Evolutionary conservation across 2,113 vertebrate species (phyloP), one percentile per base, ranked within the genome.

Genomic region (Hassar affinis): DNA sequence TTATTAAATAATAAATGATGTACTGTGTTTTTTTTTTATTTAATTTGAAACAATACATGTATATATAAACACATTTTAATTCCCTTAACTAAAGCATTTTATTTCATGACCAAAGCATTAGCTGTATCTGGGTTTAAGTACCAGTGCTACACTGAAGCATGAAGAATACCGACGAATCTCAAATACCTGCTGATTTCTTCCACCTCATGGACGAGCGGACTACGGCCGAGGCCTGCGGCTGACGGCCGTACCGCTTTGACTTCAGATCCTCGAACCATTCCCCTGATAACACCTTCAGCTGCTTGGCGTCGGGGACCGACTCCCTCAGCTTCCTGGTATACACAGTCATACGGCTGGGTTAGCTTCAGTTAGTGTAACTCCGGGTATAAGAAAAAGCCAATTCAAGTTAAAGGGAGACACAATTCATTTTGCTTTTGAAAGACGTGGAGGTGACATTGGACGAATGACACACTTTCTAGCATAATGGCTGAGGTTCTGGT

Each of bases 211-310:
- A 90, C 42, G 86, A 87, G 54, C 86, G 81, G 12, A 91, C 81
- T 4, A 90, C 76, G 12, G 88, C 82, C 6, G 88, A 81, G 30
- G 64, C 80, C 27, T 84, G 86, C 0, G 72, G 74, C 76, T 86
- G 82, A 2, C 79, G 80, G 3, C 89, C 89, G 9, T 88, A 84
- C 35, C 90, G 88, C 75, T 69, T 83, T 2, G 80, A 59, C 35
- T 84, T 82, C 38, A 89, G 85, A 8, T 91, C 90, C 66, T 90
- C 82, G 42, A 91, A 91, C 90, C 90, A 91, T 81, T 90, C 87
- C 0, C 90, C 90, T 0, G 90, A 85, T 80, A 90, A 61, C 15
- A 84, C 74, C 84, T 78, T 90, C 45, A 91, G 79, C 80, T 84
- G 59, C 10, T 22, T 64, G 12, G 85, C 56, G 83, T 90, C 85